A percentile compares a stretch with the other conserved stretches of the same genome.
phyloP scores from a whole-genome alignment of 2,113 vertebrate genomes.

The Plestiodon gilberti region DNA sequence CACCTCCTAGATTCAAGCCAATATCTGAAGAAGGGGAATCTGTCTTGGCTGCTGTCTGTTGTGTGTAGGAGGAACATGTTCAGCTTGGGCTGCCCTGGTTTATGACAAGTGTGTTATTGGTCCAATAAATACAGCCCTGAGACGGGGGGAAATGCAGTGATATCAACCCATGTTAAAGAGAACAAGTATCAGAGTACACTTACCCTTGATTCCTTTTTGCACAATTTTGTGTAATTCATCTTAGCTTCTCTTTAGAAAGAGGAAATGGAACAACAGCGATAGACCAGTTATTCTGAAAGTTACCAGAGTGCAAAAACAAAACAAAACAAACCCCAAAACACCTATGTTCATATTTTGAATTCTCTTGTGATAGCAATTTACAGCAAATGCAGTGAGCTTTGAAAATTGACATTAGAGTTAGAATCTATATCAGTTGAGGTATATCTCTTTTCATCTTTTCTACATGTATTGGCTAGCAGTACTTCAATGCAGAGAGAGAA shows the following conservation, averaged over 20 bases:
- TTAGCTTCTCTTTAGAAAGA: neutral
- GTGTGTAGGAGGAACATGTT: too few species aligned
- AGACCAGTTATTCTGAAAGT: neutral
- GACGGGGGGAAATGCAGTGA: neutral
- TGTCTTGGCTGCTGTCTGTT: too few species aligned
- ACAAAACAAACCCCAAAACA: neutral
- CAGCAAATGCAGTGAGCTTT: neutral
- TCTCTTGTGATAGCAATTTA: neutral
- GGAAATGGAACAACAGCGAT: neutral
- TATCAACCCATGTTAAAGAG: neutral
- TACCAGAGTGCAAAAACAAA: neutral
- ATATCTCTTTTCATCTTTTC: neutral
- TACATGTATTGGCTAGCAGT: neutral
- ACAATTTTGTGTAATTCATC: neutral
- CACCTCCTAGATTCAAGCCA: too few species aligned
- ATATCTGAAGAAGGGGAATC: too few species aligned
- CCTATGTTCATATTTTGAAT: neutral
- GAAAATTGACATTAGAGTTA: neutral
- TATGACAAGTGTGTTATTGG: neutral
- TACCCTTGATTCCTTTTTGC: neutral
- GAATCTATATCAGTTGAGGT: slow-evolving; percentile 10
- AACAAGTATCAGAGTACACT: neutral
- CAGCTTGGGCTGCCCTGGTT: too few species aligned
- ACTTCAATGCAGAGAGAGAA: neutral
- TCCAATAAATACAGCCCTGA: neutral